Base-by-base conservation (phyloP, 2,888 invertebrate genomes). In the Cryptops parisi region DNA sequence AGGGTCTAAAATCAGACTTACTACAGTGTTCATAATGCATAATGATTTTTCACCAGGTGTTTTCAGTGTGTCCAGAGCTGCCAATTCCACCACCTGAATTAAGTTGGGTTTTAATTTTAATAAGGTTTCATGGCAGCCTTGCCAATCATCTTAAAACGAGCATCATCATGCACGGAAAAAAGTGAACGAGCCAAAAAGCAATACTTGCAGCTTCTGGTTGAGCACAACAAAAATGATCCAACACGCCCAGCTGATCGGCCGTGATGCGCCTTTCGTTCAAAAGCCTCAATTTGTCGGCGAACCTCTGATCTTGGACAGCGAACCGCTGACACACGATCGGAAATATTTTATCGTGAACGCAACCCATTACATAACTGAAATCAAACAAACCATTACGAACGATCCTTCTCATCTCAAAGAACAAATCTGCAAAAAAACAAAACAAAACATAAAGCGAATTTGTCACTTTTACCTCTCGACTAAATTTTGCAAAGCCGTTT, bases 381-480 rank as follows among this genome's bases (percentile, higher is more conserved):
- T n/a, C 17, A 17, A 27, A 33, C n/a, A 52, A 45, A 43, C 6
- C 6, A 17, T n/a, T n/a, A n/a, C n/a, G n/a, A n/a, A n/a, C n/a
- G n/a, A n/a, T n/a, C n/a, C n/a, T n/a, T n/a, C n/a, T n/a, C 19
- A 41, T 19, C 19, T 9, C 38, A 9, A 33, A 41, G 17, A 41
- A 6, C 19, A 41, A 41, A 41, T 15, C 43, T 17, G 15, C 43
- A 15, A 41, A 41, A 41, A 41, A 41, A 41, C 9, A 17, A 47
- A 25, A 21, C 19, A 56, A 44, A 25, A 33, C 25, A 47, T 33
- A 21, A 21, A 40, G 12, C 38, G 23, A 23, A n/a, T n/a, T n/a
- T n/a, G n/a, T n/a, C n/a, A n/a, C 45, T 5, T 27, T 40, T 64
- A 89, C 89, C 63, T 80, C 78, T 85, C 87, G 88, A 62, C 48